These are phyloP conservation scores for Meriones psammophilus DNA, from an alignment of 2,797 vertebrate species.

Conservation along the genomic window DNA sequence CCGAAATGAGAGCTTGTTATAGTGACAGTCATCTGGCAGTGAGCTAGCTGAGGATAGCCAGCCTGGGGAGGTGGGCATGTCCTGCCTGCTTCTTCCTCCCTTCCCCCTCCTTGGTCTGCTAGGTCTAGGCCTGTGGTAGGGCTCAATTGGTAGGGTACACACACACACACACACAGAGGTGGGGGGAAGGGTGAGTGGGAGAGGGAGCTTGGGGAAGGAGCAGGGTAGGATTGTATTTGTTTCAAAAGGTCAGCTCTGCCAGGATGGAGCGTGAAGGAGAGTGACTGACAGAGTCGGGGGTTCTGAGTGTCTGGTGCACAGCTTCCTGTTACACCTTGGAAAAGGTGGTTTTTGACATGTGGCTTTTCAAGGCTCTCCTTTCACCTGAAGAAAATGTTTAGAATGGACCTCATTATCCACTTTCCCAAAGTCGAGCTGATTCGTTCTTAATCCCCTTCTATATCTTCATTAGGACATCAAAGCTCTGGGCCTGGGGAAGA, in stretches of 20 bases:
- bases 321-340: accelerated
- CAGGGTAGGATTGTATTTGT: accelerated
- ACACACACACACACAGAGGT: neutral
- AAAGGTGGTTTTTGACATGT: neutral
- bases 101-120: neutral
- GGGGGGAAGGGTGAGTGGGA: too few relatives aligned
- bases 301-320: accelerated
- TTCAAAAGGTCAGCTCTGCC: neutral
- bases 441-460: neutral
- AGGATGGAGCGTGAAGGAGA: accelerated
- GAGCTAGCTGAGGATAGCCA: neutral
- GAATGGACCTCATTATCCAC: neutral
- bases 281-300: neutral
- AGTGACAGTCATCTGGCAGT: conserved; percentile 71
- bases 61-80: neutral
- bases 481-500: neutral
- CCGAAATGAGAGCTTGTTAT: conserved; percentile 79
- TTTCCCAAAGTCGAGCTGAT: neutral
- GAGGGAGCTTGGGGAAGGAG: neutral
- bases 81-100: neutral
- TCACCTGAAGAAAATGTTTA: neutral
- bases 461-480: conserved; percentile 66
- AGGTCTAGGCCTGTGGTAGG: neutral
- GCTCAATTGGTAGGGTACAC: too few relatives aligned
- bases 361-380: neutral